Evolutionary conservation across 2,797 vertebrate genomes (phyloP), one percentile per base, ranked within the genome.

Genomic region (Petrocephalus schoutedeni): DNA sequence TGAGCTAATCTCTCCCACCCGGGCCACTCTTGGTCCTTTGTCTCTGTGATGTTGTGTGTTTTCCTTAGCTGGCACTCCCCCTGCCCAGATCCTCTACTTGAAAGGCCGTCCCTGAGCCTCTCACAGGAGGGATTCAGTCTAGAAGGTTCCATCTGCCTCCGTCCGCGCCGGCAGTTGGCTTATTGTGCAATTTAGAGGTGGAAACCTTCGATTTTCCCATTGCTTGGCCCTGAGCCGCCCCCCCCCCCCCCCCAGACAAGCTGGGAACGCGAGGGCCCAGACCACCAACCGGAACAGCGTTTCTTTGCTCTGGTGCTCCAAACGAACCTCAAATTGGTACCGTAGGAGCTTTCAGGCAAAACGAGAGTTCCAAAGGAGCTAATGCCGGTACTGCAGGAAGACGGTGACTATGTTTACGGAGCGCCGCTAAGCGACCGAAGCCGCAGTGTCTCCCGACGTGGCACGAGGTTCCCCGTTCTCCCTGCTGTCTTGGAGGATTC

Each of bases 181-280:
- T 94, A 5, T 95, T 93, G 94, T 94, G 93, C 94, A 94, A 95
- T 95, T 94, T 94, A 94, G 94, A 95, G 93, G 93, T 93, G 92
- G 92, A 94, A 93, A 92, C 88, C 90, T 95, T 95, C 93, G 93
- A 95, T 95, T 95, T 95, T 94, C 92, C 93, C 93, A 93, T 94
- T 94, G 94, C 94, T 94, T 94, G 94, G 94, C 94, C 94, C 94
- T 94, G 94, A 94, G 94, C 94, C 93, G 93, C 94, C 94, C 94
- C 94, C 93, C 93, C 91, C 94, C 93, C 94, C 94, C 94, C 94
- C 94, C 94, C 93, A 41, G 36, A 2, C 36, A 41, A 2, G 36
- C 36, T 41, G 2, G 36, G 36, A 41, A 3, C 2, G 36, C 36
- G 36, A 2, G 36, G 1, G 36, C 36, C 36, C 36, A 0, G 16